Base-by-base conservation (phyloP, 2,113 vertebrate species). In the Actenoides hombroni region DNA sequence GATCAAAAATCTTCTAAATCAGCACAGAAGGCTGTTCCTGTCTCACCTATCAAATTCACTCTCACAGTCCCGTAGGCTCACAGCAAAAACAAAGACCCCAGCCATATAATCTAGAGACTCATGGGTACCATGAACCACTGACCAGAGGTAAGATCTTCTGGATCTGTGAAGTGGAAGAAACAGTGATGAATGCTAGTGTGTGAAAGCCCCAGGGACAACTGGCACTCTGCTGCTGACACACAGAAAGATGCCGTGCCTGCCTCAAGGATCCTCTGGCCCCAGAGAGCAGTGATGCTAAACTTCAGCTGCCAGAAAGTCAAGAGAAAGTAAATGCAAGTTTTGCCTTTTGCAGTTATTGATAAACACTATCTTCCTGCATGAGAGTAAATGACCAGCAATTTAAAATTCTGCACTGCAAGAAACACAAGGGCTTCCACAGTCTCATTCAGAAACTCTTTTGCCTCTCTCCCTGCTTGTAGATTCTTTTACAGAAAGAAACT, bases 131-230 rank as follows among this genome's bases (percentile, higher is more conserved):
- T 56, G 42, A 91, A n/a, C 25, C 33, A 23, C 78, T 91, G 65
- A 79, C 53, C 92, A 95, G 57, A 53, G 78, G 42, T 57, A 64
- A 90, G 82, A 61, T 79, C 65, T 88, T 73, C 68, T 73, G 35
- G 26, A 31, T 42, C 54, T 73, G 44, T 76, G 94, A 90, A 87
- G 79, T 73, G 74, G 84, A 93, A 93, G 53, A 71, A 94, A 68
- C 20, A 65, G 67, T 0, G 0, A 20, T 1, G 5, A 71, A 40
- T 8, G 11, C 0, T 2, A 92, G 60, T 11, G 17, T 85, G 42
- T 35, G 29, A 79, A 82, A 85, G 82, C 70, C 78, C 57, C 53
- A 29, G 61, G 61, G 87, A 82, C 67, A 94, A 3, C 29, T 39
- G 78, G 25, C 81, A 21, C 48, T 88, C 23, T 83, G 74, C 51